A percentile compares a stretch with the other conserved stretches of the same genome.
phyloP scores from a whole-genome alignment of 2,797 vertebrate species.

The Nyctalus aviator region DNA sequence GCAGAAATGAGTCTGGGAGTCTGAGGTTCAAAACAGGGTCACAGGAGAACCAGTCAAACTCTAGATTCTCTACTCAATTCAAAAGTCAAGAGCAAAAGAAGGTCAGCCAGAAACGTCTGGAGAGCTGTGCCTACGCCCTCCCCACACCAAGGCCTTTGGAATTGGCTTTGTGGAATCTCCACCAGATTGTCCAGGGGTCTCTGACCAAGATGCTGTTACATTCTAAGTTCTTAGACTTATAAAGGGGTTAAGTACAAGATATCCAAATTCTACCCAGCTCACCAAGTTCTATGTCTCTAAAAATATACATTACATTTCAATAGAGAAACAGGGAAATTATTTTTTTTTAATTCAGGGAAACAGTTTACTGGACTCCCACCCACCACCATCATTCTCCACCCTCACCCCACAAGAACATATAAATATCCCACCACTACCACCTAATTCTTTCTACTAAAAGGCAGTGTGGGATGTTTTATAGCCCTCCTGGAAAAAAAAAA shows the following conservation, averaged over 20 bases:
- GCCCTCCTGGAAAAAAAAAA: constrained; percentile 59
- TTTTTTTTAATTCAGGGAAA: constrained; percentile 70
- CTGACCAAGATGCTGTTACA: constrained; percentile 9
- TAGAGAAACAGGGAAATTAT: constrained; percentile 57
- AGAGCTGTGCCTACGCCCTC: background rate
- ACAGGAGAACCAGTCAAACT: constrained; percentile 40
- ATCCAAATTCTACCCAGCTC: constrained; percentile 45
- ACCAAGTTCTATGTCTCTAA: constrained; percentile 71
- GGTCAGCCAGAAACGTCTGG: constrained; percentile 38
- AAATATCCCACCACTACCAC: constrained; percentile 60
- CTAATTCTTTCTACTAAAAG: constrained; percentile 73
- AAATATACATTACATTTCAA: constrained; percentile 67
- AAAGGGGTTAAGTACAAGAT: constrained; percentile 64
- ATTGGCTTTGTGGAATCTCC: background rate
- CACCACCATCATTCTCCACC: background rate
- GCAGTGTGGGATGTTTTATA: constrained; percentile 67
- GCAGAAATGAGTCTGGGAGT: background rate
- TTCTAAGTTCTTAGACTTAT: constrained; percentile 24
- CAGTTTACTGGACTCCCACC: constrained; percentile 56
- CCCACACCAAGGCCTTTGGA: background rate
- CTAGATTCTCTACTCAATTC: constrained; percentile 10
- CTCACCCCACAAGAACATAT: background rate
- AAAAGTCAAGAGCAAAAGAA: constrained; percentile 57
- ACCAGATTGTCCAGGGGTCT: background rate
- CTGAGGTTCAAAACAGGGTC: constrained; percentile 3